Evolutionary conservation across 2,113 vertebrate genomes (phyloP), one percentile per base, ranked within the genome.

Genomic region (Delphinus delphis): DNA sequence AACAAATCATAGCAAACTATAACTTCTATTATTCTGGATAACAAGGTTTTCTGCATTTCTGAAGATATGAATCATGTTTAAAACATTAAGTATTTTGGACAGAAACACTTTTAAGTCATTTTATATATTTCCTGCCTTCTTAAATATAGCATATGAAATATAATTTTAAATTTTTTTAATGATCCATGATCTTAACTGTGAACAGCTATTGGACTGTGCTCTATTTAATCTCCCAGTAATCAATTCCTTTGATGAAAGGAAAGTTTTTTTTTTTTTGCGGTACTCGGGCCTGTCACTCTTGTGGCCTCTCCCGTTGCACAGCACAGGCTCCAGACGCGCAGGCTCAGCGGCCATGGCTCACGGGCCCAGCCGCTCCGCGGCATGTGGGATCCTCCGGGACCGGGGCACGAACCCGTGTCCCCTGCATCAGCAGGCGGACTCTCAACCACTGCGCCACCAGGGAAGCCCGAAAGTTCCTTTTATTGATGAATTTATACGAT

Each of bases 81-180:
- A 95, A 73, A 47, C 33, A 23, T 38, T 93, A 70, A 88, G 4
- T 73, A 47, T 80, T 87, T 96, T 44, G 21, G 26, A n/a, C 13
- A 77, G 12, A 93, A 70, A 8, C 15, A 90, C 79, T 90, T 96
- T 80, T 36, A 94, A 86, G 36, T 38, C 7, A 67, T 65, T 47
- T 71, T 73, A n/a, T 11, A 12, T 96, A 73, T 50, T 63, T 58
- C 44, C 11, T 73, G 31, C 44, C 14, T 90, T 90, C 68, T 90
- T 86, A 41, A 85, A 62, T 50, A 70, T 25, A 65, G 3, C 41
- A 73, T 26, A 12, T 94, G 38, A 85, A n/a, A 65, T 90, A 85
- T n/a, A 55, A 84, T 25, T 88, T 87, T 38, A 93, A 77, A 44
- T 85, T 12, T 90, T 62, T 93, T 82, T 63, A 62, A 41, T 93